phyloP scores from a whole-genome alignment of 2,113 vertebrate species.

The Prionailurus viverrinus region DNA sequence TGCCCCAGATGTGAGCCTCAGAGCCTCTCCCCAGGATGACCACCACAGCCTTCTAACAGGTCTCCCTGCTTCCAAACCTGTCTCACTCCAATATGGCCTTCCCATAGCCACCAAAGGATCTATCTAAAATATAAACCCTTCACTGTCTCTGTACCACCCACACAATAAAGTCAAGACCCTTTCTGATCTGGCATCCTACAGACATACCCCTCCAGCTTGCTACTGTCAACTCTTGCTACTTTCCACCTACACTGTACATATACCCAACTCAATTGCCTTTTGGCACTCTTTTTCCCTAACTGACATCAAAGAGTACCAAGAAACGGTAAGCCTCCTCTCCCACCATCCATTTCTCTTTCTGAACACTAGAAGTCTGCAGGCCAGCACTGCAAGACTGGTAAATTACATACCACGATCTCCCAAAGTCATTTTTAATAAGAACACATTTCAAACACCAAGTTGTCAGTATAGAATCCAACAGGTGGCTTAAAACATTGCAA shows the following conservation, averaged over 20 bases:
- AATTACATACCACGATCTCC: constrained; percentile 43
- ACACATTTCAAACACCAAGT: constrained; percentile 77
- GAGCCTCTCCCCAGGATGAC: neutral
- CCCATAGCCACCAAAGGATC: neutral
- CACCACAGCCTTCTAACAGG: neutral
- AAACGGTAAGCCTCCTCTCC: constrained; percentile 10
- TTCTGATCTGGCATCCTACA: neutral
- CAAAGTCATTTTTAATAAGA: constrained; percentile 76
- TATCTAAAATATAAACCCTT: neutral
- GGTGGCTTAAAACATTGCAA: constrained; percentile 76
- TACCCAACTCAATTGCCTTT: neutral
- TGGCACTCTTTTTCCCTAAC: neutral
- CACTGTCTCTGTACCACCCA: neutral
- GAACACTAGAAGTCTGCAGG: neutral
- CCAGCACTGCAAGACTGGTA: neutral
- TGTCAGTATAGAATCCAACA: constrained; percentile 82
- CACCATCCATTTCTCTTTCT: neutral
- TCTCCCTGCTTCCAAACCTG: neutral
- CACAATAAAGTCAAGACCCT: constrained; percentile 24
- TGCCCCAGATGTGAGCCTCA: neutral
- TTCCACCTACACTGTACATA: neutral
- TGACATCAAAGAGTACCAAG: neutral
- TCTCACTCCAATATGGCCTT: neutral
- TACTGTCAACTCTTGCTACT: neutral
- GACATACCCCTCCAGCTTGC: neutral